Percentiles rank a stretch among this genome's conserved stretches.
phyloP scores from a whole-genome alignment of 2,888 invertebrate genomes.

The Augochlorella aurata region DNA sequence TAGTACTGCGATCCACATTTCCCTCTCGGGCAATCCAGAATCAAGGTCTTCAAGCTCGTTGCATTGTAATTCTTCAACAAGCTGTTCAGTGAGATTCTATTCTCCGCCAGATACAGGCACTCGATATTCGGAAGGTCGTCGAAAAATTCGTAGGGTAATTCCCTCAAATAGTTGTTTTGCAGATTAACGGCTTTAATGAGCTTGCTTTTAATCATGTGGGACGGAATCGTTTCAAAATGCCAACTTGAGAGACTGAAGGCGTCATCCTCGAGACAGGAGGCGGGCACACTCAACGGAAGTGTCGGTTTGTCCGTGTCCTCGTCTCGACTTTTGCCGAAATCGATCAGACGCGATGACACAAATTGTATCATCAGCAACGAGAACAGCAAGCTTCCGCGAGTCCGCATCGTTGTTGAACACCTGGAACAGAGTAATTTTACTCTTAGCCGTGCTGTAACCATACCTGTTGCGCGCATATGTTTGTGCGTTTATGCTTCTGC shows the following conservation, averaged over 20 bases:
- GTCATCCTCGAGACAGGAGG: background rate
- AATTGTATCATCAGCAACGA: too few relatives aligned
- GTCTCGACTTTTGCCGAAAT: too few relatives aligned
- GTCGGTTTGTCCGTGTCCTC: too few relatives aligned
- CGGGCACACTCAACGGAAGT: too few relatives aligned
- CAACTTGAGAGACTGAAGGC: background rate
- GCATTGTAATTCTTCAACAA: background rate
- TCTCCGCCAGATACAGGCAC: slow-evolving; percentile 35
- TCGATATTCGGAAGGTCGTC: slow-evolving; percentile 4
- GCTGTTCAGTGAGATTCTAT: background rate
- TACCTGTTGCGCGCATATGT: too few relatives aligned
- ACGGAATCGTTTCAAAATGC: background rate
- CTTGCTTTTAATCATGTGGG: background rate
- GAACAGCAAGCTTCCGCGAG: too few relatives aligned
- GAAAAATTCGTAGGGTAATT: background rate
- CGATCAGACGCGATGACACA: too few relatives aligned
- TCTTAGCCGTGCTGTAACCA: too few relatives aligned
- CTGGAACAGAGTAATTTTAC: too few relatives aligned
- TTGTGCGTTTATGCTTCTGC: too few relatives aligned
- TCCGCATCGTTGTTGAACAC: too few relatives aligned
- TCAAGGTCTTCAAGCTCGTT: background rate
- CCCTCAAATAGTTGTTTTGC: background rate
- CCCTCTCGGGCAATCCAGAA: slow-evolving; percentile 2
- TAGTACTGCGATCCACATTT: too few relatives aligned
- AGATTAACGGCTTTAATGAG: background rate